Base-by-base conservation (phyloP, 2,113 vertebrate species). In the Pterocles gutturalis region DNA sequence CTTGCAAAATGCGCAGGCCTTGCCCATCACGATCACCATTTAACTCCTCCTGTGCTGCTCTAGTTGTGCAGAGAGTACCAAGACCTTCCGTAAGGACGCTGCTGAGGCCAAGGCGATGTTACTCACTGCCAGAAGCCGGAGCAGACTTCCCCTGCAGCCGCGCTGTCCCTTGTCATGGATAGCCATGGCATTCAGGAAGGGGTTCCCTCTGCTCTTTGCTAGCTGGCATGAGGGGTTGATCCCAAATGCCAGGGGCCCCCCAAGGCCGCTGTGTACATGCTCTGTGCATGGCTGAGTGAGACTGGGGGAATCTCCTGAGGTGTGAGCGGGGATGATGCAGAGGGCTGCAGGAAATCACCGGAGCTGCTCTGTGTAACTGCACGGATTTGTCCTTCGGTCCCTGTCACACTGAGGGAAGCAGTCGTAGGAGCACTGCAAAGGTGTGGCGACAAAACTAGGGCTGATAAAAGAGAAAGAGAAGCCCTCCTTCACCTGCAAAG, bases 201-300 rank as follows among this genome's bases (percentile, higher is more conserved):
- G 24, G 33, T 3, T 51, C 34, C 22, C 36, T 33, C 71, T 49
- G 49, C 72, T 55, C 13, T 61, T 21, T 34, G 33, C 28, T 28
- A 66, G 57, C 62, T 41, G 55, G 29, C 14, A 9, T 1, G 2
- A 21, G 7, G 34, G 33, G 34, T 26, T 0, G 3, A 53, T 11
- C 17, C 25, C 67, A 75, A 36, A 21, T 16, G 8, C 15, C 0
- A 0, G 33, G 33, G 22, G 5, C 7, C 9, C 41, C 31, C 7
- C 19, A 58, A 82, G 0, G 2, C 19, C 5, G 1, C 66, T 51
- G 60, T 1, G 4, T 28, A 49, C 0, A 1, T 81, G 67, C 67
- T 80, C 46, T 85, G n/a, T 49, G 49, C 24, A 20, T 1, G 6
- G 72, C 29, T 76, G 1, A 4, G 18, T 18, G 65, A 36, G 31